Conservation (phyloP, 2,888 invertebrate species). For the Leptinotarsa rubiginosa region DNA sequence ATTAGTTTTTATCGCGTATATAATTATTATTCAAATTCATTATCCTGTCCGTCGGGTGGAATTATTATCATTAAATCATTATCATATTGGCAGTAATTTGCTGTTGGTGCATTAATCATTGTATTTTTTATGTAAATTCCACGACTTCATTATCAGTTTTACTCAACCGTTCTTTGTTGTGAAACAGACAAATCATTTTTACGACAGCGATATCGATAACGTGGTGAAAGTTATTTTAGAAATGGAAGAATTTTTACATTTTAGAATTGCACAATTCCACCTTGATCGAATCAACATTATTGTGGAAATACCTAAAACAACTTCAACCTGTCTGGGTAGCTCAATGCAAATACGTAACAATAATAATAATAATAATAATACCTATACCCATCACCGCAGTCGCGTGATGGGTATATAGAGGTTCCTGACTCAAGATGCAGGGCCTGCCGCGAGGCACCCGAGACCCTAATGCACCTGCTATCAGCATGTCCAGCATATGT, state of each 20-base stretch:
- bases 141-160: not conserved
- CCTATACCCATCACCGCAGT: no score
- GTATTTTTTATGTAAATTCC: not conserved
- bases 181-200: not conserved
- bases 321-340: no score
- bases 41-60: constrained; percentile 32
- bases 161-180: not conserved
- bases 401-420: no score
- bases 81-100: constrained; percentile 27
- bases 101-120: constrained; percentile 17
- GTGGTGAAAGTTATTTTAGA: not conserved
- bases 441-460: no score
- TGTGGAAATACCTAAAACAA: no score
- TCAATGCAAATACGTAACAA: no score
- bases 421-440: no score
- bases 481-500: no score
- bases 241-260: not conserved
- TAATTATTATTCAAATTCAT: constrained; percentile 32
- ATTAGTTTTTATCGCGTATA: constrained; percentile 24
- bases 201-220: not conserved
- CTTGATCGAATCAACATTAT: not conserved
- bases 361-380: no score
- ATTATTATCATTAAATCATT: constrained; percentile 26
- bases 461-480: no score
- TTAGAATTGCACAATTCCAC: not conserved